These are phyloP conservation scores for Drosophila kanekoi DNA, from an alignment of 2,888 invertebrate species.

Conservation along the genomic window DNA sequence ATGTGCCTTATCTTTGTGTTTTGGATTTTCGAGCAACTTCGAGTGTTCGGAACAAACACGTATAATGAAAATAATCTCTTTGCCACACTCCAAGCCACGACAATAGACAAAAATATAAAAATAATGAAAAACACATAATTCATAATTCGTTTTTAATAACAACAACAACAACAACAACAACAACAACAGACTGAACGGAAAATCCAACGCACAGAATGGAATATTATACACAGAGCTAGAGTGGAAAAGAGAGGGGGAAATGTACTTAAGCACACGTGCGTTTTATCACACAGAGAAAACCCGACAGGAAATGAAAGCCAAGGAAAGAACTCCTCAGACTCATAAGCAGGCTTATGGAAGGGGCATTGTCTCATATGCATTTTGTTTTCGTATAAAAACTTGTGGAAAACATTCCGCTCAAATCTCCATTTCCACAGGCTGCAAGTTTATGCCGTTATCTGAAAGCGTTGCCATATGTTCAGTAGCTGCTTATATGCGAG, in stretches of 20 bases:
- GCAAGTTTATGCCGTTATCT: slow-evolving; percentile 52
- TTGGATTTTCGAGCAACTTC: slow-evolving; percentile 46
- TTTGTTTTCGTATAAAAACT: slow-evolving; percentile 35
- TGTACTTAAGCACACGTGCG: slow-evolving; percentile 65
- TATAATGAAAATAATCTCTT: slow-evolving; percentile 52
- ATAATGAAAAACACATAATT: slow-evolving; percentile 71
- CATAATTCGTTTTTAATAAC: slow-evolving; percentile 80
- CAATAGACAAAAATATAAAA: slow-evolving; percentile 33
- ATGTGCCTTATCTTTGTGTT: slow-evolving; percentile 70
- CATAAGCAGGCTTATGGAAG: slow-evolving; percentile 1
- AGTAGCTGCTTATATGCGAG: slow-evolving; percentile 23
- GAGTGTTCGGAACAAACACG: slow-evolving; percentile 24
- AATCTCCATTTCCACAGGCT: slow-evolving; percentile 18
- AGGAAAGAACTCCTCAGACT: slow-evolving; percentile 30
- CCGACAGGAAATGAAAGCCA: slow-evolving; percentile 43
- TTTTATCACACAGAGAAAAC: slow-evolving; percentile 45
- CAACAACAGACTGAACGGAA: slow-evolving; percentile 32
- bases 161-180: slow-evolving; percentile 59
- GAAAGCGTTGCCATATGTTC: slow-evolving; percentile 47
- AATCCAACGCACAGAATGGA: slow-evolving; percentile 23
- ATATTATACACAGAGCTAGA: not conserved
- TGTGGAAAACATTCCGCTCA: slow-evolving; percentile 27
- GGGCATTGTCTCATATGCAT: slow-evolving; percentile 26
- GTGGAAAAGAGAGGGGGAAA: not conserved
- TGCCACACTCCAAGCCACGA: slow-evolving; percentile 38